Base-by-base conservation (phyloP, 2,797 vertebrate species). In the Calcarius lapponicus region DNA sequence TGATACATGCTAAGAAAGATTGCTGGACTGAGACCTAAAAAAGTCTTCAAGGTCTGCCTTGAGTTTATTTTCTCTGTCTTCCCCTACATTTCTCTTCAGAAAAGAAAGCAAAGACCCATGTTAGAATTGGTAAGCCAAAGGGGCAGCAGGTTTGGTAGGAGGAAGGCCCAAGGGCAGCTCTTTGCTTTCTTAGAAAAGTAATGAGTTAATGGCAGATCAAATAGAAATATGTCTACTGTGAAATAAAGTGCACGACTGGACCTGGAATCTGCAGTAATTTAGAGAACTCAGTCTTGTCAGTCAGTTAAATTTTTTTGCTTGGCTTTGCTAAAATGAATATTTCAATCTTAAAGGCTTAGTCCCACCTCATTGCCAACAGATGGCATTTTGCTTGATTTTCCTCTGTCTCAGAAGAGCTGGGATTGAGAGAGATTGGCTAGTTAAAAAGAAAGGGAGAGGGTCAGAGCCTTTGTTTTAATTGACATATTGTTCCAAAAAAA, bases 311-410 rank as follows among this genome's bases (percentile, higher is more conserved):
- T 16, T 72, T 50, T 71, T 66, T 65, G 31, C 42, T 60, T 91
- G 34, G 10, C 17, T 93, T 80, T 80, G 80, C 53, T 85, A 14
- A 92, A 84, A 45, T 38, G 18, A 81, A 3, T 81, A 56, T 73
- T 76, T 86, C 56, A 40, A 7, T 19, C 18, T 60, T 69, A 57
- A 69, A 84, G 56, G 10, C 64, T 88, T 91, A 86, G 79, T 83
- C 90, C 38, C 36, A 71, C 36, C 17, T 88, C 25, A 38, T 2
- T 91, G 60, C 79, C 69, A 85, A 90, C 51, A 89, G 85, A 80
- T 88, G 50, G 47, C 42, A 90, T 92, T 95, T 95, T 91, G 32
- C 71, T 89, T 92, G 60, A 21, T 20, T 93, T 87, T 91, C n/a
- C 19, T 64, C 1, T 70, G 8, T 40, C 43, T 88, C 4, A 2